Evolutionary conservation across 2,888 invertebrate species (phyloP), one percentile per base, ranked within the genome.

Genomic region (Chelonus formosanus): DNA sequence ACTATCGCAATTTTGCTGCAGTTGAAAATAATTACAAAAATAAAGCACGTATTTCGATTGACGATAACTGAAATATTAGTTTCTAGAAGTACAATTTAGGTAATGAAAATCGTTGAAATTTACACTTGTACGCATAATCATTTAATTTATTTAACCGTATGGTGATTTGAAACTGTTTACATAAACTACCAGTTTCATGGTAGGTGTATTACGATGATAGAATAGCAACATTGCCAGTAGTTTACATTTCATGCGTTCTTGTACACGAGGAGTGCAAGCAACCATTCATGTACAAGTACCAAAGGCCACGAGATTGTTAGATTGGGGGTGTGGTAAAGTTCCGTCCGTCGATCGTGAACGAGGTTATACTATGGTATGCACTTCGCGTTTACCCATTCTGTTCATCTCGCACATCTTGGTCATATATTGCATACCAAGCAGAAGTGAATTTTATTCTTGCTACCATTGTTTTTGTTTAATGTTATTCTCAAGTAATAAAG

Each of bases 41-140:
- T 20, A 20, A 20, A 1, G 20, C 20, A 20, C 20, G 2, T 20
- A 20, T 20, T 20, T 20, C 20, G 20, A 20, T 20, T 20, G 20
- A 20, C 20, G 20, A 20, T 20, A 20, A 20, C 20, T 20, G 20
- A 20, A 20, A 82, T 80, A 81, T 80, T 77, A 78, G 77, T 81
- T 82, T 82, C 79, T 78, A 78, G 78, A 74, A 76, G 77, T 78
- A 75, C 77, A 78, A 78, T 75, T 74, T 75, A 77, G 76, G 78
- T 81, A 80, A 82, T 82, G 80, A 81, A 78, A 81, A 80, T 81
- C 76, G 10, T 77, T 78, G 78, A 81, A 82, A 75, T 81, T 80
- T 80, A 76, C 77, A 75, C 74, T 76, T 74, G 76, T 71, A 74
- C 69, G 71, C 65, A 68, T 75, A 78, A 81, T 4, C 5, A 40